A percentile compares a stretch with the other conserved stretches of the same genome.
Conservation (phyloP, 2,113 vertebrate genomes). For the Brienomyrus longianalis region DNA sequence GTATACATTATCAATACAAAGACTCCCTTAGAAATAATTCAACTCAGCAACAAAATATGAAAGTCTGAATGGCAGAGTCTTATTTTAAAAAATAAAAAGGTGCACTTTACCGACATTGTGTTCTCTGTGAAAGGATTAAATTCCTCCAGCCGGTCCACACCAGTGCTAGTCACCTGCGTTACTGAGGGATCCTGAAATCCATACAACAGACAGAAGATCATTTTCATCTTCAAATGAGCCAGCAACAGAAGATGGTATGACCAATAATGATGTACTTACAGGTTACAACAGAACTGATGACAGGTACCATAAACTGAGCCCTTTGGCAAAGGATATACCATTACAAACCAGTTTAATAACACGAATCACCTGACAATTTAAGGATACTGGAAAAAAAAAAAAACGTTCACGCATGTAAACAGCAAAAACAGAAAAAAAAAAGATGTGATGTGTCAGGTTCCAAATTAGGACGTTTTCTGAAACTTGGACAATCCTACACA, state of each 20-base stretch:
- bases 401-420: background rate
- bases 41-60: background rate
- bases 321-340: background rate
- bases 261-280: background rate
- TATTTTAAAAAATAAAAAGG: background rate
- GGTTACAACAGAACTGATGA: background rate
- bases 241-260: background rate
- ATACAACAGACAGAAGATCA: conserved; percentile 14
- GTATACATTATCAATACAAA: background rate
- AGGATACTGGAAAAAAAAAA: background rate
- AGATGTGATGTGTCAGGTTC: background rate
- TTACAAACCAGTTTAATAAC: background rate
- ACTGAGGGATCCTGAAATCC: conserved; percentile 80
- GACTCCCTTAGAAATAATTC: background rate
- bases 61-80: background rate
- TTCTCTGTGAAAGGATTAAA: conserved; percentile 78
- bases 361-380: background rate
- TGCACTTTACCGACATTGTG: conserved; percentile 60
- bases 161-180: conserved; percentile 72
- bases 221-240: background rate
- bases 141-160: conserved; percentile 65
- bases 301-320: background rate
- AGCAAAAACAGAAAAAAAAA: background rate
- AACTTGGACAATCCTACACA: background rate
- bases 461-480: background rate